Base-by-base conservation (phyloP, 2,797 vertebrate species). In the Spheniscus humboldti region DNA sequence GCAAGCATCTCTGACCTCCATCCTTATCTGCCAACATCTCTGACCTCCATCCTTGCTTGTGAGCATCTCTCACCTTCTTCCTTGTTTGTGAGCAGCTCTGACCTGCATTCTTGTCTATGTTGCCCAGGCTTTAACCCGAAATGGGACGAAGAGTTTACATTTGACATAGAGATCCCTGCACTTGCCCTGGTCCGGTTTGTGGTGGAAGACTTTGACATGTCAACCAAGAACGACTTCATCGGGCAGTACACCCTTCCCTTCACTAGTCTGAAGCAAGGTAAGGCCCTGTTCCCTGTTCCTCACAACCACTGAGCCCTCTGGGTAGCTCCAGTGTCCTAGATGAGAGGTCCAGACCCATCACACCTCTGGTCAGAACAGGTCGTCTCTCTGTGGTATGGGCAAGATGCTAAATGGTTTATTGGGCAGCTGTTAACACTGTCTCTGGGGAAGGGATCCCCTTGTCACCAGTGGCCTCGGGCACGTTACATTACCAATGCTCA, bases 181-280 rank as follows among this genome's bases (percentile, higher is more conserved):
- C 98, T 99, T 17, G 98, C 98, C 62, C 77, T 99, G 10, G 94
- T 99, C 83, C 98, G 98, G 47, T 99, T 99, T 77, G 87, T 99
- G 92, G 98, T 99, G 64, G 99, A 99, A 94, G 99, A 99, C 93
- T 98, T 99, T 6, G 99, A 99, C 53, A 7, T 97, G 20, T 97
- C 99, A 0, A 98, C 98, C 47, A 98, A 98, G 50, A 99, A 99
- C 0, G 99, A 99, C 95, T 98, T 98, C 75, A 96, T 99, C 0
- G 99, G 99, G 41, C 99, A 99, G 73, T 99, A 98, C 96, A 99
- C 99, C 30, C 95, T 99, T 25, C 99, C 99, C 3, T 97, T 99
- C 95, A 98, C 96, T 30, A 99, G 99, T 69, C 89, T 99, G 73
- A 98, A 99, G 97, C 98, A 98, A 45, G 99, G 99, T 99, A 97